Conservation (phyloP, 2,797 vertebrate genomes). For the Bucorvus abyssinicus region DNA sequence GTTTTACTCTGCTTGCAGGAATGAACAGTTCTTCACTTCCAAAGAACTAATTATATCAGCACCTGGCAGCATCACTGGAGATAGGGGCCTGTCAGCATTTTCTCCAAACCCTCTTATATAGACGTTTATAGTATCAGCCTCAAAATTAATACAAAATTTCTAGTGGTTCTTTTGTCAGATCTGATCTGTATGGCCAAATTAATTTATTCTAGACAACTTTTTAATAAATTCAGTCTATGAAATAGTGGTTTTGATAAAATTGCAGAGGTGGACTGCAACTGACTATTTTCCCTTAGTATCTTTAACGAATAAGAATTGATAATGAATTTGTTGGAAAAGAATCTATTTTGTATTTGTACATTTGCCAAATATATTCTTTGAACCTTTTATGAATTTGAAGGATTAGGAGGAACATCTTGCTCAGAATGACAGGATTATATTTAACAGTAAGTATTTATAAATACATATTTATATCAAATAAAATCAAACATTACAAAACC, state of each 20-base stretch:
- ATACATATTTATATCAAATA: not conserved
- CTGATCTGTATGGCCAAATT: not conserved
- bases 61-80: constrained; percentile 40
- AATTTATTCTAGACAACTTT: not conserved
- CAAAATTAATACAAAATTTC: not conserved
- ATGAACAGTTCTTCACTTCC: not conserved
- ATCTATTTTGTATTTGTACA: not conserved
- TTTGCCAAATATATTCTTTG: not conserved
- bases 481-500: not conserved
- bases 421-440: not conserved
- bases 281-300: not conserved
- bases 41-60: constrained; percentile 40
- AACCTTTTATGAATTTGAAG: not conserved
- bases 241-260: not conserved
- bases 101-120: not conserved
- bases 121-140: not conserved
- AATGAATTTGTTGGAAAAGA: not conserved
- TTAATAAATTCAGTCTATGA: not conserved
- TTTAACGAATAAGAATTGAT: not conserved
- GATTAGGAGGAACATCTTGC: not conserved
- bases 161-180: not conserved
- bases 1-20: constrained; percentile 40
- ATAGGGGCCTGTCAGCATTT: constrained; percentile 26
- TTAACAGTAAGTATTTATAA: not conserved
- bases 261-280: not conserved